Conservation (phyloP, 2,888 invertebrate species). For the Mystacides longicornis region DNA sequence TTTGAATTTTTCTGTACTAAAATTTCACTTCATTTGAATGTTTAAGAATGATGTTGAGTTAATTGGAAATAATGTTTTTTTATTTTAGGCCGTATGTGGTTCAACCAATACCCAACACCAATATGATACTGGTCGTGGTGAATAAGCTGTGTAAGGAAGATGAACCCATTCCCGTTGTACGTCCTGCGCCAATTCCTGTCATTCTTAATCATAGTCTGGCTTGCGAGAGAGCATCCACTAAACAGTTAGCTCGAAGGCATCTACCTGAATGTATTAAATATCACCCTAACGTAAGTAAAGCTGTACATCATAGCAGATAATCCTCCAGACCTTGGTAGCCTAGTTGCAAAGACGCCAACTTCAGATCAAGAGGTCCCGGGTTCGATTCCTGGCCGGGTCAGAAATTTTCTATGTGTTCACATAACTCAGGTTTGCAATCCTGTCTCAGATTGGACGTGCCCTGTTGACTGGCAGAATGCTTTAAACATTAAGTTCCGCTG, state of each 20-base stretch:
- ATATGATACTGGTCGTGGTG: conserved; percentile 72
- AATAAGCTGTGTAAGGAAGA: conserved; percentile 54
- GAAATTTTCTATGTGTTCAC: no score
- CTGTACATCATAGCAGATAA: background rate
- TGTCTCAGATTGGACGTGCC: no score
- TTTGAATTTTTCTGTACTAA: background rate
- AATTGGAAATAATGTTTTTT: background rate
- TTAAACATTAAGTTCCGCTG: no score
- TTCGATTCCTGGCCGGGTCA: no score
- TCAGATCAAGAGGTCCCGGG: no score
- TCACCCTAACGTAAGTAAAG: conserved; percentile 60
- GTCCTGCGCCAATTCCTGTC: conserved; percentile 31
- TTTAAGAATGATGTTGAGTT: background rate
- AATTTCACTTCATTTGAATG: background rate
- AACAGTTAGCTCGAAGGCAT: conserved; percentile 57
- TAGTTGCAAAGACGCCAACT: no score
- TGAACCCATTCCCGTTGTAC: conserved; percentile 39
- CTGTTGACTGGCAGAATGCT: no score
- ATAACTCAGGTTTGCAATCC: no score
- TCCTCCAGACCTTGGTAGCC: no score
- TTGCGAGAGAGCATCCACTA: conserved; percentile 48
- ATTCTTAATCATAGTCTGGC: conserved; percentile 55
- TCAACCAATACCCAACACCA: conserved; percentile 67
- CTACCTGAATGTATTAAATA: conserved; percentile 70
- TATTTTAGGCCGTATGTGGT: conserved; percentile 58